phyloP scores from a whole-genome alignment of 2,888 invertebrate genomes.

The Mythimna impura region DNA sequence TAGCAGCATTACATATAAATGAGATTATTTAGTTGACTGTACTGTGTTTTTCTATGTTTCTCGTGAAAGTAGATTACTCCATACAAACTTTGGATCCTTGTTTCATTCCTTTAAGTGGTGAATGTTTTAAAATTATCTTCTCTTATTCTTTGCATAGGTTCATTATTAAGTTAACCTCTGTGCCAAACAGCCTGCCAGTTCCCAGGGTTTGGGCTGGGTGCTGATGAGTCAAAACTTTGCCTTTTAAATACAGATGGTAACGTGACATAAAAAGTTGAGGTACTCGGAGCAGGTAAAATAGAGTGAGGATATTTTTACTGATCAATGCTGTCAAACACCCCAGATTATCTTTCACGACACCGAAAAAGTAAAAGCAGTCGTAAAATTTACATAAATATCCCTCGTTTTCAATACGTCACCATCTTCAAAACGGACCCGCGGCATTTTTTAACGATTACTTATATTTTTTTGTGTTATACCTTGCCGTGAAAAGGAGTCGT shows the following conservation, averaged over 20 bases:
- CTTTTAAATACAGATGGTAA: no score
- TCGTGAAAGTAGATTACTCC: no score
- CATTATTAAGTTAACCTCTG: no score
- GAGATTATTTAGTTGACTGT: background rate
- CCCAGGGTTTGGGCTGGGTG: no score
- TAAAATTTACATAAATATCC: slow-evolving; percentile 49
- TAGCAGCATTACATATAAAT: background rate
- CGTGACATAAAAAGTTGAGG: background rate
- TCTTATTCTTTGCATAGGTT: no score
- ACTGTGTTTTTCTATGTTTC: background rate
- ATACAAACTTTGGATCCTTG: no score
- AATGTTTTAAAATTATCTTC: no score
- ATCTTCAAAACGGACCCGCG: slow-evolving; percentile 55
- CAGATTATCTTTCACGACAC: background rate
- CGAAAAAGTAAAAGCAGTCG: slow-evolving; percentile 22
- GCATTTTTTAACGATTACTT: slow-evolving; percentile 59
- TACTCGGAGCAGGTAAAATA: background rate
- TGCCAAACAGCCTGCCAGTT: no score
- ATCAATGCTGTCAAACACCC: slow-evolving; percentile 4
- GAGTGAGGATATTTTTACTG: background rate
- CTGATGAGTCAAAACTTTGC: no score
- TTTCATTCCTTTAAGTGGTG: no score
- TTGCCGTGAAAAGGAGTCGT: slow-evolving; percentile 51
- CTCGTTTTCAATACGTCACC: slow-evolving; percentile 51
- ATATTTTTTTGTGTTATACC: slow-evolving; percentile 58